These are phyloP conservation scores for Nomada ruficornis DNA, from an alignment of 2,888 invertebrate species.

Conservation along the genomic window DNA sequence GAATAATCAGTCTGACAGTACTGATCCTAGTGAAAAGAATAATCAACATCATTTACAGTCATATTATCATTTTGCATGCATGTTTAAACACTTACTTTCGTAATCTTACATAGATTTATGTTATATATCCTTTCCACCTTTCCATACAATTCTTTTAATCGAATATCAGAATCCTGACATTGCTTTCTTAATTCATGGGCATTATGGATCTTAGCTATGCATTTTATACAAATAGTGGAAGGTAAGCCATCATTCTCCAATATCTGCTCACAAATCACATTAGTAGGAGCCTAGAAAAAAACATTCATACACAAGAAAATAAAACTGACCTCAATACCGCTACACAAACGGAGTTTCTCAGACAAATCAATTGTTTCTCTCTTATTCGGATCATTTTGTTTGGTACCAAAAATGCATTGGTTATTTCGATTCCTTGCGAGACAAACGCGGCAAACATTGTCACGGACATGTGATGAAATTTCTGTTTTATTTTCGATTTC, in stretches of 20 bases:
- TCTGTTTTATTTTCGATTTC: conserved; percentile 38
- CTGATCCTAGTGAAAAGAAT: conserved; percentile 67
- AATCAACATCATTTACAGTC: neutral
- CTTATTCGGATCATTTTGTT: conserved; percentile 45
- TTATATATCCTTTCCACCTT: conserved; percentile 49
- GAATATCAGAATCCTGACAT: conserved; percentile 75
- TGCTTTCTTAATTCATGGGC: conserved; percentile 76
- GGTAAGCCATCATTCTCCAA: conserved; percentile 77
- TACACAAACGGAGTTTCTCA: conserved; percentile 73
- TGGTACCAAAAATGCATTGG: conserved; percentile 71
- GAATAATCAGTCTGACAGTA: conserved; percentile 69
- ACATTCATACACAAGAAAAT: neutral
- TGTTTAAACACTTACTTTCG: conserved; percentile 51
- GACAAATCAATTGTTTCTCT: conserved; percentile 52
- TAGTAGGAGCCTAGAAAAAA: neutral
- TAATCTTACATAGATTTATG: neutral
- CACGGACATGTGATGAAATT: conserved; percentile 36
- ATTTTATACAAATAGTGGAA: conserved; percentile 72
- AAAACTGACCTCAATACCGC: conserved; percentile 76
- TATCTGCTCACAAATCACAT: conserved; percentile 63
- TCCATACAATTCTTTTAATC: conserved; percentile 70
- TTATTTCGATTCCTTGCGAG: conserved; percentile 70
- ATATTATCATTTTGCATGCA: neutral
- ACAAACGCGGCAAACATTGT: conserved; percentile 75
- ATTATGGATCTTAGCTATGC: conserved; percentile 70